Percentiles rank a stretch among this genome's conserved stretches.
Evolutionary conservation across 2,113 vertebrate genomes (phyloP).

Genomic region (Acrocephalus arundinaceus): DNA sequence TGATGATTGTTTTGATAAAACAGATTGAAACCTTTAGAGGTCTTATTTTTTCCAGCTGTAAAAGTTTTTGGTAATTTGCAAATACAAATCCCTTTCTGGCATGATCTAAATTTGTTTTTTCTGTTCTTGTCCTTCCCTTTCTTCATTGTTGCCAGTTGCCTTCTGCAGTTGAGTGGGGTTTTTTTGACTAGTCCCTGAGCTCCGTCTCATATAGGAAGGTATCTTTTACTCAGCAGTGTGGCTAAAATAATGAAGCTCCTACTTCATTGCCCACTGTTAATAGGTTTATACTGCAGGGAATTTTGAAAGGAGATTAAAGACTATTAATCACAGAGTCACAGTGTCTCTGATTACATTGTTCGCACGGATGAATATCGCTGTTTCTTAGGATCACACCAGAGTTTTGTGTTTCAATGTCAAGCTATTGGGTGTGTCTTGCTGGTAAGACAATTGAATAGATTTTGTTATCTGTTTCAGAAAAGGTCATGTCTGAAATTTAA

Average conservation of each 20-base stretch:
- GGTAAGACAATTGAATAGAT: neutral
- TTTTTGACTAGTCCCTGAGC: neutral
- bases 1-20: neutral
- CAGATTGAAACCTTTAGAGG: neutral
- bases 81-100: neutral
- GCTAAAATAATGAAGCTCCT: neutral
- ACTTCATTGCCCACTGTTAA: constrained; percentile 1
- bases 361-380: neutral
- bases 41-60: neutral
- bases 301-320: constrained; percentile 23
- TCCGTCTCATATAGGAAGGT: neutral
- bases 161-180: neutral
- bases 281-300: constrained; percentile 2
- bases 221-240: neutral
- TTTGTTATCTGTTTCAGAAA: neutral
- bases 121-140: neutral
- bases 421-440: neutral
- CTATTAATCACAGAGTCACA: constrained; percentile 25
- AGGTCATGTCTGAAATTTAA: neutral
- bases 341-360: neutral
- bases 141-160: neutral
- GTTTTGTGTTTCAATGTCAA: neutral
- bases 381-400: neutral
- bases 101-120: neutral
- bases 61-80: neutral